Evolutionary conservation across 2,113 vertebrate genomes (phyloP).

Genomic region (Oryzias javanicus): DNA sequence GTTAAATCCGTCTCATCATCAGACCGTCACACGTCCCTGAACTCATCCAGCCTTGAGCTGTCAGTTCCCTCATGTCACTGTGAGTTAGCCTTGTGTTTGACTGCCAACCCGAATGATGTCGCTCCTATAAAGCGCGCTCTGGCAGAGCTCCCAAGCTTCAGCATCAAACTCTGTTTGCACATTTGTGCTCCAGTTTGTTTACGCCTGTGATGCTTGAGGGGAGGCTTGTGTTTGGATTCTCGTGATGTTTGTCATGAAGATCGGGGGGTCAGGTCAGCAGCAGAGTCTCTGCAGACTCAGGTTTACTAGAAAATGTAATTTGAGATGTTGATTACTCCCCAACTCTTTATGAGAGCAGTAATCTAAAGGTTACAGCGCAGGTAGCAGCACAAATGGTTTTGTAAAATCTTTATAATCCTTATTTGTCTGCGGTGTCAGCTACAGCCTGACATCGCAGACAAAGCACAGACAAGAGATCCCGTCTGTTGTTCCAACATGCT

Average conservation of each 20-base stretch:
- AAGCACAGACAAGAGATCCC: neutral
- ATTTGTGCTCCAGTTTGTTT: constrained; percentile 22
- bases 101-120: constrained; percentile 4
- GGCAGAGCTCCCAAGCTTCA: constrained; percentile 5
- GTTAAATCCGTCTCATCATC: neutral
- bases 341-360: too few species aligned
- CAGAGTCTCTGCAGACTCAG: neutral
- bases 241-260: constrained; percentile 22
- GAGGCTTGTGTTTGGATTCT: constrained; percentile 3
- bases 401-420: neutral
- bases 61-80: constrained; percentile 40
- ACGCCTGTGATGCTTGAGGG: constrained; percentile 18
- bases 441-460: neutral
- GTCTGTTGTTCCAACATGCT: neutral
- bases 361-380: too few species aligned
- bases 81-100: constrained; percentile 13
- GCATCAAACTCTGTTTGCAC: constrained; percentile 23
- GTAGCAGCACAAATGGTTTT: neutral
- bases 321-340: constrained; percentile 16
- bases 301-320: constrained; percentile 29
- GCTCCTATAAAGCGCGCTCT: constrained; percentile 21
- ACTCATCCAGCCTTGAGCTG: neutral
- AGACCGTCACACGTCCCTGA: constrained; percentile 10
- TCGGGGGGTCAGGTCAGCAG: constrained; percentile 5
- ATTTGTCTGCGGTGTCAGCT: too few species aligned